These are phyloP conservation scores for Rhagonycha lutea DNA, from an alignment of 2,888 invertebrate genomes.

Conservation along the genomic window DNA sequence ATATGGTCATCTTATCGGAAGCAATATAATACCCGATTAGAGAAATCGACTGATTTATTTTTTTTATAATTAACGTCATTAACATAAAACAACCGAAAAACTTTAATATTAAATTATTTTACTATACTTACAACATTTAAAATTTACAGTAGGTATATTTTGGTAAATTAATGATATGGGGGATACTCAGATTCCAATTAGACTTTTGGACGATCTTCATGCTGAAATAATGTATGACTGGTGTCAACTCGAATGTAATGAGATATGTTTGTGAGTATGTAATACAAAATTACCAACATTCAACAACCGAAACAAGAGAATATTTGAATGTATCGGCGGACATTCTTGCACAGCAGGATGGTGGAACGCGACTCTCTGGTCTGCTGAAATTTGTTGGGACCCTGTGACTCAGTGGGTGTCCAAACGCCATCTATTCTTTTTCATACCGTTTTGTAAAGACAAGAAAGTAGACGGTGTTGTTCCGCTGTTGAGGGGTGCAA, in stretches of 20 bases:
- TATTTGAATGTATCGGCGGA: constrained; percentile 25
- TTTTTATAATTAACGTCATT: neutral
- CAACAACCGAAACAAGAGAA: constrained; percentile 22
- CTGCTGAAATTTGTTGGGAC: constrained; percentile 46
- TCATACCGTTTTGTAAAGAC: constrained; percentile 39
- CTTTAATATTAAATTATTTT: neutral
- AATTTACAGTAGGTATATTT: neutral
- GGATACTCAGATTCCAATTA: constrained; percentile 1
- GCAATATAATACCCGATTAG: constrained; percentile 1
- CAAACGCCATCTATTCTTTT: constrained; percentile 42
- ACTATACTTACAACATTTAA: neutral
- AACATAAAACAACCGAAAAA: neutral
- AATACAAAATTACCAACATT: constrained; percentile 23
- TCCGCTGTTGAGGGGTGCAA: constrained; percentile 41
- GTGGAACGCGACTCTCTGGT: constrained; percentile 38
- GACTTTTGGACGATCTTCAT: neutral
- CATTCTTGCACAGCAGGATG: constrained; percentile 40
- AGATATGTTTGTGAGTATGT: constrained; percentile 27
- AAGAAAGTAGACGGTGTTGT: constrained; percentile 40
- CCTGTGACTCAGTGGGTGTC: constrained; percentile 37
- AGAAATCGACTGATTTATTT: neutral
- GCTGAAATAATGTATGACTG: constrained; percentile 15
- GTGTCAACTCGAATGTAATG: constrained; percentile 22
- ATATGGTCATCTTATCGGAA: constrained; percentile 8
- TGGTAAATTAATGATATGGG: neutral